Base-by-base conservation (phyloP, 92 coral and sea anemone species). In the Desmophyllum pertusum region DNA sequence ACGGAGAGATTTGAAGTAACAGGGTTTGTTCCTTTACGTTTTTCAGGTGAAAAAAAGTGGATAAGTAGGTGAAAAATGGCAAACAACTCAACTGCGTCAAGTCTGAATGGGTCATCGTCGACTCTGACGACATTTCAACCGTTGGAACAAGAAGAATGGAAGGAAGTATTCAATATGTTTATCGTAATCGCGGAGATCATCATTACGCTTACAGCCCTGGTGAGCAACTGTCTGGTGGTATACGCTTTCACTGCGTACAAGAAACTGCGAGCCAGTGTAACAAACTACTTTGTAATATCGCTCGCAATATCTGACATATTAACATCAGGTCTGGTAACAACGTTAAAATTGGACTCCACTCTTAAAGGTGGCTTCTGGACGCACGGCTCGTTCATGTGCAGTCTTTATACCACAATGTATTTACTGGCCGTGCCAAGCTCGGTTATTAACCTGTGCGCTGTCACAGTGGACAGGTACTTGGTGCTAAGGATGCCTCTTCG, bases 271-370 rank as follows among this genome's bases (percentile, higher is more conserved):
- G 71, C 50, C 13, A 94, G 79, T 59, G 95, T 92, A 18, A 94
- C 98, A 5, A 94, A 94, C 68, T 94, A 94, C 89, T 94, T 93
- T 69, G 90, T 94, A 1, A 92, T 93, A 5, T 92, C 95, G 31
- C 84, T 94, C 66, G 98, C 98, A 19, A 62, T 94, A 21, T 89
- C 93, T 23, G 98, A 94, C 88, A 81, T 94, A 14, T 83, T 94
- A 15, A 94, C 95, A 0, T 87, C 93, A 17, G 78, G 84, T 9
- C 66, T 94, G 52, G 95, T 92, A 10, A 83, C 84, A 0, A 81
- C 98, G 5, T 77, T 92, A 36, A 88, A 87, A 42, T 61, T 85
- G 81, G 98, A 94, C 59, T 5, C 21, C 4, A 40, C 46, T 18
- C 29, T 81, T 31, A 68, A 51, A 29, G 25, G 42, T 51, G n/a